phyloP scores from a whole-genome alignment of 2,113 vertebrate genomes.

The Crypturellus undulatus region DNA sequence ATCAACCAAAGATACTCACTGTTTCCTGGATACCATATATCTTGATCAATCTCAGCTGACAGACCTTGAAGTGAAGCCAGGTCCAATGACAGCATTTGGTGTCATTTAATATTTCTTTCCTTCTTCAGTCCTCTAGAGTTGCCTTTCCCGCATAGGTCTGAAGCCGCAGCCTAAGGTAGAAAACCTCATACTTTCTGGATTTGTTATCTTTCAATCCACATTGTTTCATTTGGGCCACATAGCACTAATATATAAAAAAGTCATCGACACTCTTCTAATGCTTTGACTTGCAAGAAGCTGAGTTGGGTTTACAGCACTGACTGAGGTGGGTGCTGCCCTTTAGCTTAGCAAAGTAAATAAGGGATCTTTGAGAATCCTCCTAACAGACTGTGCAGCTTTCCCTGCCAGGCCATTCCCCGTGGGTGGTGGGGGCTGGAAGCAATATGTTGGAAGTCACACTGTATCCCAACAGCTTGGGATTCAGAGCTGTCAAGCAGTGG shows the following conservation, averaged over 20 bases:
- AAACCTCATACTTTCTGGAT: background rate
- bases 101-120: background rate
- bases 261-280: background rate
- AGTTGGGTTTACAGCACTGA: background rate
- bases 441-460: slow-evolving; percentile 65
- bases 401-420: slow-evolving; percentile 62
- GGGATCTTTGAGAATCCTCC: slow-evolving; percentile 45
- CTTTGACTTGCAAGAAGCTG: slow-evolving; percentile 9
- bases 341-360: background rate
- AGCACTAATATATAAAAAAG: background rate
- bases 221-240: background rate
- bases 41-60: slow-evolving; percentile 56
- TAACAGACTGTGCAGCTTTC: slow-evolving; percentile 48
- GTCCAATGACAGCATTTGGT: slow-evolving; percentile 7
- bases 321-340: slow-evolving; percentile 19
- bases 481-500: slow-evolving; percentile 61
- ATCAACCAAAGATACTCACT: slow-evolving; percentile 28
- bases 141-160: background rate
- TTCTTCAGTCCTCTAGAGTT: background rate
- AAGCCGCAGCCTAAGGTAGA: background rate
- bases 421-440: slow-evolving; percentile 65
- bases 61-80: slow-evolving; percentile 41
- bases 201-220: background rate
- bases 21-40: slow-evolving; percentile 66
- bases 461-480: slow-evolving; percentile 66